Evolutionary conservation across 2,888 invertebrate species (phyloP).

Genomic region (Ochropleura plecta): DNA sequence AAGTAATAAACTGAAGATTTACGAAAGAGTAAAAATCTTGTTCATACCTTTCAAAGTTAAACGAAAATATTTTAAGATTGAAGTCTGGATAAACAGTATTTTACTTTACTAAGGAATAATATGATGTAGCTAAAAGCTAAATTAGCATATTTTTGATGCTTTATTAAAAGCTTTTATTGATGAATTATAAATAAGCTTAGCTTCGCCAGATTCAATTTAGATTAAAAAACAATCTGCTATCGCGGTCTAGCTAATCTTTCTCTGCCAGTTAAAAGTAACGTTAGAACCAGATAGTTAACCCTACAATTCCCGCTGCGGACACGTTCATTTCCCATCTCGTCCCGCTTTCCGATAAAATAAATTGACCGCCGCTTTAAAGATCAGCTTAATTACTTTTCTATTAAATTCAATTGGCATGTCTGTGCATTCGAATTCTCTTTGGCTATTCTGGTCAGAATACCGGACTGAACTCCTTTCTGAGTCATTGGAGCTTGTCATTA

Average conservation of each 20-base stretch:
- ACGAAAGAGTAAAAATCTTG: conserved; percentile 20
- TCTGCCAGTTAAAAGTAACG: conserved; percentile 58
- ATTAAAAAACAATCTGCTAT: conserved; percentile 57
- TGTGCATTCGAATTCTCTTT: conserved; percentile 26
- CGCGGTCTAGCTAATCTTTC: conserved; percentile 58
- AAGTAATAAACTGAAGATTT: conserved; percentile 36
- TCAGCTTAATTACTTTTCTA: conserved; percentile 68
- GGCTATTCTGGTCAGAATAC: conserved; percentile 26
- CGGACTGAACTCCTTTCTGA: conserved; percentile 46
- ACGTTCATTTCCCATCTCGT: conserved; percentile 60
- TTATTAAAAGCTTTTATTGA: not conserved
- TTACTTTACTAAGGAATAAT: not conserved
- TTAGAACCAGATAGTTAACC: conserved; percentile 61
- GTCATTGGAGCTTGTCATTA: conserved; percentile 65
- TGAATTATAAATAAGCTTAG: conserved; percentile 4
- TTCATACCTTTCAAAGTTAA: conserved; percentile 25
- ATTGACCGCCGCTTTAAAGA: conserved; percentile 65
- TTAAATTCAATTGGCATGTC: conserved; percentile 57
- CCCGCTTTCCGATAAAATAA: conserved; percentile 65
- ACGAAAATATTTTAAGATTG: conserved; percentile 30
- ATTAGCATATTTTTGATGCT: conserved; percentile 11
- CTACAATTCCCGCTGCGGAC: conserved; percentile 53
- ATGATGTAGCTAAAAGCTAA: conserved; percentile 18
- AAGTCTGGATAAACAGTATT: conserved; percentile 9
- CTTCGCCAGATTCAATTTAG: conserved; percentile 53